These are phyloP conservation scores for Plecotus auritus DNA, from an alignment of 2,113 vertebrate species.

Conservation along the genomic window DNA sequence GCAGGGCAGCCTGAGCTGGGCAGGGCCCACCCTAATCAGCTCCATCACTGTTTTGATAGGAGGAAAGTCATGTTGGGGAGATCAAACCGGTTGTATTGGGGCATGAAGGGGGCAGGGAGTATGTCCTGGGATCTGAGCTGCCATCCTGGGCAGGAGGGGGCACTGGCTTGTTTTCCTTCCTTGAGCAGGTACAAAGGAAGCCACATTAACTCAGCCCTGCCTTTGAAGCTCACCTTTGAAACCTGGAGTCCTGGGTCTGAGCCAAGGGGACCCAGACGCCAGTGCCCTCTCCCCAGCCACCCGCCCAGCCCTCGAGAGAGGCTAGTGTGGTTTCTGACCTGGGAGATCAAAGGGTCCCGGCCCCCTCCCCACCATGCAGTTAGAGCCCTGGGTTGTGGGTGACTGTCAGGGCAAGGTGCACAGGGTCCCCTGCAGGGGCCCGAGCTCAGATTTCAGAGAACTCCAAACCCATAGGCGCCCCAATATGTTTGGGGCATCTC, in stretches of 20 bases:
- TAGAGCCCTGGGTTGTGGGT: background rate
- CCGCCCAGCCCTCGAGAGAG: background rate
- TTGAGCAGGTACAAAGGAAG: conserved; percentile 78
- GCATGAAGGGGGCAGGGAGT: conserved; percentile 65
- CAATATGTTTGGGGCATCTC: background rate
- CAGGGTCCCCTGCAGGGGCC: background rate
- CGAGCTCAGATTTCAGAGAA: background rate
- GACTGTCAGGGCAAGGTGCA: background rate
- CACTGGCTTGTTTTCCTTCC: conserved; percentile 78
- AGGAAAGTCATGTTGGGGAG: conserved; percentile 75
- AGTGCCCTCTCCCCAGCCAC: background rate
- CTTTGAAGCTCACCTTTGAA: conserved; percentile 85
- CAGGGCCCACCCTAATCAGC: conserved; percentile 52
- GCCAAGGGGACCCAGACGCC: conserved; percentile 36
- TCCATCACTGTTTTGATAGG: conserved; percentile 76
- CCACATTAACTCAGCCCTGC: conserved; percentile 76
- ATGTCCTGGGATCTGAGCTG: conserved; percentile 77
- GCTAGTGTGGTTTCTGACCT: background rate
- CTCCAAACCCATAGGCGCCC: background rate
- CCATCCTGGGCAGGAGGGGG: conserved; percentile 74
- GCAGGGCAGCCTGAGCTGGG: conserved; percentile 45
- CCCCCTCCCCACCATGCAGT: background rate
- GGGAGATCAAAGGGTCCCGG: conserved; percentile 46
- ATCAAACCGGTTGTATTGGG: conserved; percentile 74
- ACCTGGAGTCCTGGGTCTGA: conserved; percentile 53